These are phyloP conservation scores for Sarcoramphus papa DNA, from an alignment of 2,797 vertebrate species.

Conservation along the genomic window DNA sequence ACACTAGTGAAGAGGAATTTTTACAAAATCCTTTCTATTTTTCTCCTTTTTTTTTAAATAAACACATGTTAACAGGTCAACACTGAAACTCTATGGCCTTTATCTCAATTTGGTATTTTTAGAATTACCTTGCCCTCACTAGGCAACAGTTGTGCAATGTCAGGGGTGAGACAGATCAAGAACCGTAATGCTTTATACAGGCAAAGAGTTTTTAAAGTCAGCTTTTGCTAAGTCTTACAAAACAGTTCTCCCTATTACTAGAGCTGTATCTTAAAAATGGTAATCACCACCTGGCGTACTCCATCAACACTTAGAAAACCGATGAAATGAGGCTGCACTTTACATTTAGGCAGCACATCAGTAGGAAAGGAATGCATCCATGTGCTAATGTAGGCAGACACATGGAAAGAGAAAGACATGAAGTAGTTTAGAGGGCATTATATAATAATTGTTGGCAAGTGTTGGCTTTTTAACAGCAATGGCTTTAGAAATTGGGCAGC, in stretches of 20 bases:
- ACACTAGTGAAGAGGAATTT: background rate
- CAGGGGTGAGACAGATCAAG: background rate
- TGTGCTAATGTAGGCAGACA: conserved; percentile 8
- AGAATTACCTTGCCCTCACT: background rate
- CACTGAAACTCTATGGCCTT: background rate
- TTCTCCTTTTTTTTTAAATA: background rate
- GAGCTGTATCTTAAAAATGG: background rate
- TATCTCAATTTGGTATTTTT: background rate
- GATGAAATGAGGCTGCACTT: background rate
- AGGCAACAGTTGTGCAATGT: background rate
- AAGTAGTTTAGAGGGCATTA: conserved; percentile 18
- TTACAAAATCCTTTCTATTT: background rate
- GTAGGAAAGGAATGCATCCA: background rate
- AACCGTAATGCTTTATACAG: background rate
- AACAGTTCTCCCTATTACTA: background rate
- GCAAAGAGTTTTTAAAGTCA: background rate
- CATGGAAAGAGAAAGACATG: background rate
- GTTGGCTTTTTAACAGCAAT: conserved; percentile 37
- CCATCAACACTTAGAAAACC: background rate
- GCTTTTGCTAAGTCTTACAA: background rate
- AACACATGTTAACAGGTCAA: background rate
- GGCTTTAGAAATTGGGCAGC: conserved; percentile 13
- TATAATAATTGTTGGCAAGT: conserved; percentile 37
- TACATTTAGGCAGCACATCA: background rate
- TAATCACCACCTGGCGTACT: background rate